Percentiles rank a stretch among this genome's conserved stretches.
Evolutionary conservation across 2,888 invertebrate species (phyloP).

Genomic region (Emmelina monodactyla): DNA sequence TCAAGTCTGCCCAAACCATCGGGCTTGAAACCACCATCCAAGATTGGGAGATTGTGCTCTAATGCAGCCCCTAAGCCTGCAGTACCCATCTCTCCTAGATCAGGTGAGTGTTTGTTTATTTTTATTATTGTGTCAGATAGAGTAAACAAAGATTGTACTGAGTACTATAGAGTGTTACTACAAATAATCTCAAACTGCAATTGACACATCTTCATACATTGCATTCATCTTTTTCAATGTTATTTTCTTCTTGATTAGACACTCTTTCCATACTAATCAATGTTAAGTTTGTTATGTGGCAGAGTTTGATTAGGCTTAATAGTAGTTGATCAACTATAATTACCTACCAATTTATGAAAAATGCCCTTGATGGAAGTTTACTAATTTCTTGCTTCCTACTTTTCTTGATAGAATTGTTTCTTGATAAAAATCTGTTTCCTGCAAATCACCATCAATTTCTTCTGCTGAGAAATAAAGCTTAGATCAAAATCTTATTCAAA

Average conservation of each 20-base stretch:
- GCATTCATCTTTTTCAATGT: conserved; percentile 6
- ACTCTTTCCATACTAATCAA: too few relatives aligned
- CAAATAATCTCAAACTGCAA: conserved; percentile 39
- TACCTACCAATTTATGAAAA: too few relatives aligned
- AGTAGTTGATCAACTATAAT: conserved; percentile 15
- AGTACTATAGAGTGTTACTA: not conserved
- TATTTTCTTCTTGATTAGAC: too few relatives aligned
- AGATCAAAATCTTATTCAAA: too few relatives aligned
- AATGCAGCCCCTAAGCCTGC: conserved; percentile 71
- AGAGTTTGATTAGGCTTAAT: conserved; percentile 17
- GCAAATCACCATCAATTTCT: too few relatives aligned
- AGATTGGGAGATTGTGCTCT: conserved; percentile 73
- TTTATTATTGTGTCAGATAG: not conserved
- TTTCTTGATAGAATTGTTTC: too few relatives aligned
- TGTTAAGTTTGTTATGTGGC: too few relatives aligned
- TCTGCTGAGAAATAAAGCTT: too few relatives aligned
- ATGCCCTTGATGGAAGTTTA: too few relatives aligned
- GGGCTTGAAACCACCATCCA: conserved; percentile 70
- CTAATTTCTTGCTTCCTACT: too few relatives aligned
- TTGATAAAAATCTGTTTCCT: too few relatives aligned
- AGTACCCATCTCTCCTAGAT: conserved; percentile 68
- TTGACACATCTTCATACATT: conserved; percentile 27
- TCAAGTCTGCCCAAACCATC: conserved; percentile 63
- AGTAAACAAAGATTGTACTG: not conserved
- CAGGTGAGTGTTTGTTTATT: conserved; percentile 37